These are phyloP conservation scores for Acomys russatus DNA, from an alignment of 2,797 vertebrate species.

Conservation along the genomic window DNA sequence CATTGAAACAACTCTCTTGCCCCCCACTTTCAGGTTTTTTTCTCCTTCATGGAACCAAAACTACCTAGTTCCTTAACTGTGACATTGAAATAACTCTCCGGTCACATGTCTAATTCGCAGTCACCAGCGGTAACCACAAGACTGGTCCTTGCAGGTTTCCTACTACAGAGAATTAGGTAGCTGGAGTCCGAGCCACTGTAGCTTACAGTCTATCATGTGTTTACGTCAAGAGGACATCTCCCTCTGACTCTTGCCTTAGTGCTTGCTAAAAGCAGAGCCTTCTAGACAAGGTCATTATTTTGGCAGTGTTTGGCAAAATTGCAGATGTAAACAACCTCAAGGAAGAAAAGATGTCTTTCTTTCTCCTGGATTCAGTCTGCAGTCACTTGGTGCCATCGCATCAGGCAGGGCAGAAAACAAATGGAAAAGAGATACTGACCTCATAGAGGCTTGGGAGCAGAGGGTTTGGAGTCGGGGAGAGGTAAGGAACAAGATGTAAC, in stretches of 20 bases:
- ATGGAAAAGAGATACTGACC: not conserved
- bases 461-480: no score
- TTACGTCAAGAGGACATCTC: not conserved
- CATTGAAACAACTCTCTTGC: not conserved
- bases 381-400: not conserved
- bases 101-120: not conserved
- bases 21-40: not conserved
- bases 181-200: not conserved
- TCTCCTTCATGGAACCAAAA: not conserved
- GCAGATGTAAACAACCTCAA: not conserved
- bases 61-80: not conserved
- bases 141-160: not conserved
- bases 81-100: not conserved
- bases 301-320: not conserved
- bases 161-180: not conserved
- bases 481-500: not conserved
- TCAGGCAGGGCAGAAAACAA: not conserved
- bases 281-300: not conserved
- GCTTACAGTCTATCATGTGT: not conserved
- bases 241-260: not conserved
- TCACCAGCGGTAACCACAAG: not conserved
- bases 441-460: not conserved
- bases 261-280: not conserved
- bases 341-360: not conserved
- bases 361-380: not conserved